These are phyloP conservation scores for Semotilus atromaculatus DNA, from an alignment of 2,797 vertebrate species.

Conservation along the genomic window DNA sequence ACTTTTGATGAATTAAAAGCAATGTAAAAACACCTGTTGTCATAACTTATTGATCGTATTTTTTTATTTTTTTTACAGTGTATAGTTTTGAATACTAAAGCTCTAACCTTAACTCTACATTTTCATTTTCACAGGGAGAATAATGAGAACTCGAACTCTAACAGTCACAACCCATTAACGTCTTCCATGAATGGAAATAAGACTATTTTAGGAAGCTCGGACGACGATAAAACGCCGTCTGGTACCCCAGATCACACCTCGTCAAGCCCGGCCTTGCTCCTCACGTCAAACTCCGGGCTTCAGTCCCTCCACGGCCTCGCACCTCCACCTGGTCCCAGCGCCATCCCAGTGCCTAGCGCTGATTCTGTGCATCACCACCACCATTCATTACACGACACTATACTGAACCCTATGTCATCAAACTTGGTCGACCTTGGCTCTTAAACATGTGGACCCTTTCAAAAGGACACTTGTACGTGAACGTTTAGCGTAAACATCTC, in stretches of 20 bases:
- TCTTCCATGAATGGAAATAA: conserved; percentile 98
- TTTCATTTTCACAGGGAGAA: conserved; percentile 85
- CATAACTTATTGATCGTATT: too few relatives aligned
- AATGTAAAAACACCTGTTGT: too few relatives aligned
- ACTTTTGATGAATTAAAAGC: too few relatives aligned
- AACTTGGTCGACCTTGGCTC: conserved; percentile 98
- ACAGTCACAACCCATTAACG: conserved; percentile 92
- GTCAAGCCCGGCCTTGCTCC: conserved; percentile 90
- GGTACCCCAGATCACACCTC: conserved; percentile 96
- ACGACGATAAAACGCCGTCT: conserved; percentile 97
- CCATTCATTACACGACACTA: conserved; percentile 96
- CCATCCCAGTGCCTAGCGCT: conserved; percentile 88
- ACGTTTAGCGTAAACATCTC: conserved; percentile 65
- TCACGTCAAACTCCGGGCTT: conserved; percentile 86
- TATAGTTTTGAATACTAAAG: not conserved
- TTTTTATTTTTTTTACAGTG: too few relatives aligned
- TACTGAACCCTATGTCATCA: conserved; percentile 99
- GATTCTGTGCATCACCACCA: conserved; percentile 92
- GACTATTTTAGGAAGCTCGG: conserved; percentile 96
- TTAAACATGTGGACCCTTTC: conserved; percentile 75
- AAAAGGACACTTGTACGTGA: conserved; percentile 64
- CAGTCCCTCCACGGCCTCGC: conserved; percentile 91
- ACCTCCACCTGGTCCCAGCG: conserved; percentile 95
- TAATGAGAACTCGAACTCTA: conserved; percentile 97
- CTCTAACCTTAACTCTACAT: conserved; percentile 2